Base-by-base conservation (phyloP, 2,113 vertebrate species). In the Antennarius striatus region DNA sequence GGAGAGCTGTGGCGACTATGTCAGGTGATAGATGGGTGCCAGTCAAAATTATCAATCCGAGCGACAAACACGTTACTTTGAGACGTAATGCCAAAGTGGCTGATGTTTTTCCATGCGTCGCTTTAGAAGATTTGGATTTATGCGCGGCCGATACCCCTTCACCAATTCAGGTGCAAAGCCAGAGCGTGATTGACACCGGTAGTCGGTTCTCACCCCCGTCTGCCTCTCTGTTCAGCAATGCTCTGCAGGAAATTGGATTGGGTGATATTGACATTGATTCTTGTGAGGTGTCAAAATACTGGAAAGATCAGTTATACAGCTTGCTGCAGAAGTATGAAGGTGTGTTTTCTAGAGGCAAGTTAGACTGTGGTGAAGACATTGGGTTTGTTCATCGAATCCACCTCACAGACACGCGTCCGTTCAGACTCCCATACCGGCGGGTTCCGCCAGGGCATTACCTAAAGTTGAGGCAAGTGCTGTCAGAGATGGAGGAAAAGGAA, bases 1-100 rank as follows among this genome's bases (percentile, higher is more conserved):
- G n/a, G n/a, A n/a, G n/a, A n/a, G n/a, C n/a, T n/a, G n/a, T n/a
- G n/a, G n/a, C n/a, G n/a, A n/a, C n/a, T n/a, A n/a, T n/a, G n/a
- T n/a, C n/a, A n/a, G n/a, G n/a, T n/a, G n/a, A n/a, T 5, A n/a
- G 67, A 2, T 84, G 71, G 78, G 8, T 75, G 4, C 70, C 78
- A 2, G 61, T 84, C 61, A 86, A 62, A 6, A n/a, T 74, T 0
- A 43, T 56, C 0, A 81, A 83, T n/a, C 3, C 58, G 5, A 66
- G 58, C 2, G 6, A 77, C 8, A 62, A 70, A 4, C 43, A 68
- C 0, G 51, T 86, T 10, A 82, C 50, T 1, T 3, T 86, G 3
- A 79, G 29, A 3, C 58, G 59, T 9, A 84, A 86, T 36, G 13
- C 64, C 1, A 81, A 77, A 3, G 0, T 85, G 6, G 77, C 77